Evolutionary conservation across 2,888 invertebrate species (phyloP).

Genomic region (Bugula neritina): DNA sequence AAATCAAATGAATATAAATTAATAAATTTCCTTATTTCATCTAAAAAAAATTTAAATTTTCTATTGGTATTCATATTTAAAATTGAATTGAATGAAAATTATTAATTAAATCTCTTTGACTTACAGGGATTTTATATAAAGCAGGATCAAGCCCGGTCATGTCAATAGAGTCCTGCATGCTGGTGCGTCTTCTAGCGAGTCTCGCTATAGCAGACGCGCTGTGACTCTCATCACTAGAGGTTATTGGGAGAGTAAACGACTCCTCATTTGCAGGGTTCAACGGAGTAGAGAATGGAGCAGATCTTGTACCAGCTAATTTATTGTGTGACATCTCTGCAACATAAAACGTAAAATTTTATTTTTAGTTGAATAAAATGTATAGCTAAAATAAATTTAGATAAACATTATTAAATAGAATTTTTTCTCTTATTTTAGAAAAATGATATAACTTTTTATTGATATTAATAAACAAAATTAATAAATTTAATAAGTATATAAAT

Average conservation of each 20-base stretch:
- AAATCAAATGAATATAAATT: background rate
- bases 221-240: background rate
- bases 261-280: background rate
- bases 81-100: background rate
- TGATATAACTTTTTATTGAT: background rate
- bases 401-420: background rate
- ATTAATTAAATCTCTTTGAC: background rate
- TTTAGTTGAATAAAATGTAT: background rate
- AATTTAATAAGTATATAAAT: too few relatives aligned
- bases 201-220: background rate
- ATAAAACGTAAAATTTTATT: background rate
- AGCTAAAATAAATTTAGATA: background rate
- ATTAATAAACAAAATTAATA: too few relatives aligned
- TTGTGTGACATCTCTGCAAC: background rate
- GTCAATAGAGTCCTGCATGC: constrained; percentile 23
- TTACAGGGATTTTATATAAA: background rate
- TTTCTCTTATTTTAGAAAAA: background rate
- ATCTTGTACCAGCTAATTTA: background rate
- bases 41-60: background rate
- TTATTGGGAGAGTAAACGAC: constrained; percentile 1
- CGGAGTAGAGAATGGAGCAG: background rate
- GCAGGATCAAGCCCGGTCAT: background rate
- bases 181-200: background rate
- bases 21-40: background rate
- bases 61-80: background rate